A percentile compares a stretch with the other conserved stretches of the same genome.
Conservation (phyloP, 1,140 invertebrate genomes). For the Adelges cooleyi region DNA sequence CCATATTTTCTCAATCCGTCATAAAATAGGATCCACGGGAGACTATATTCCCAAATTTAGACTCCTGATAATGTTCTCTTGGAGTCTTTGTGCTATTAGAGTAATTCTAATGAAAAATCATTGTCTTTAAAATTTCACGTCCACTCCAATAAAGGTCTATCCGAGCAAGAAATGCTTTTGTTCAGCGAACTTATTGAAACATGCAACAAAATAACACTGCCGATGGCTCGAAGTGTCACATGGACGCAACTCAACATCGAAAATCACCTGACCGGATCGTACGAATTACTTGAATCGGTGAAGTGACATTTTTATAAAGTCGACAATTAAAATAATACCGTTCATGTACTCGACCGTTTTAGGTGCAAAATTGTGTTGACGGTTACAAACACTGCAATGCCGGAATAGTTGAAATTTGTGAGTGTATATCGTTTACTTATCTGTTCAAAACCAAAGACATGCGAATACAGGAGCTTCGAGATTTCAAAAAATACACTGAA, state of each 20-base stretch:
- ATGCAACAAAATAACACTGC: neutral
- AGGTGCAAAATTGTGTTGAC: neutral
- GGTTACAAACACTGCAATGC: slow-evolving; percentile 1
- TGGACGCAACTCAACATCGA: neutral
- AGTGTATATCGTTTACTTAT: neutral
- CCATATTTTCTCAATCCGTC: too few relatives aligned
- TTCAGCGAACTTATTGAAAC: neutral
- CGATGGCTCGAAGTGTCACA: neutral
- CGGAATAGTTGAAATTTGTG: neutral
- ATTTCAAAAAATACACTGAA: neutral
- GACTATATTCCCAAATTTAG: too few relatives aligned
- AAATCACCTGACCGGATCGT: neutral
- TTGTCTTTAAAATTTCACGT: too few relatives aligned
- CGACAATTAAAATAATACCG: neutral
- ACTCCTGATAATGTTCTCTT: too few relatives aligned
- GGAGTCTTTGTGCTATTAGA: too few relatives aligned
- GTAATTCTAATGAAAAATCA: too few relatives aligned
- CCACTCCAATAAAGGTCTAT: slow-evolving; percentile 2
- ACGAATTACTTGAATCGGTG: neutral
- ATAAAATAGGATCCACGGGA: too few relatives aligned
- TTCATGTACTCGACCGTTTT: neutral
- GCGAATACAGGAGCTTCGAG: neutral
- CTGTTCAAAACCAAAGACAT: neutral
- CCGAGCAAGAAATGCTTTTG: slow-evolving; percentile 17
- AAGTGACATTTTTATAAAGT: neutral